Evolutionary conservation across 2,113 vertebrate genomes (phyloP), one percentile per base, ranked within the genome.

Genomic region (Macrotus californicus): DNA sequence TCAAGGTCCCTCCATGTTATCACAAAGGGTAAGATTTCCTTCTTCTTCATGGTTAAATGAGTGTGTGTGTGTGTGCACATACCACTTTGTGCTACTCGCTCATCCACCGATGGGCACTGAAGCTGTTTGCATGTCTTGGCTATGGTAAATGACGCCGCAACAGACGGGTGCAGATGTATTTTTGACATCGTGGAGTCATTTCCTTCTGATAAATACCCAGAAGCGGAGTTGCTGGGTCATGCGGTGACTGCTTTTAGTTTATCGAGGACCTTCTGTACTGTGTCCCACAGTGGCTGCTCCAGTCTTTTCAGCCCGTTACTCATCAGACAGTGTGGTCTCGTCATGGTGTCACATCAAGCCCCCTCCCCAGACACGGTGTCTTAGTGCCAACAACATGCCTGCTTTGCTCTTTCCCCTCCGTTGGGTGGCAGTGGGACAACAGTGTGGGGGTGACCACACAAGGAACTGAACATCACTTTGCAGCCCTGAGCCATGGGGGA

Each of bases 361-460:
- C 36, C 39, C 7, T 36, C 43, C 18, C 31, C 3, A 14, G 26
- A 34, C 72, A 4, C 31, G 43, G 29, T 29, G 41, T 50, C 76
- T 50, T 26, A 9, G 9, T 2, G 0, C 81, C 18, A 8, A 22
- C 26, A 26, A 34, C 34, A 26, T 24, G 3, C 3, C 1, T 2
- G n/a, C 79, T 59, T 48, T 70, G 54, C 26, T 7, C 2, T 16
- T 41, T 76, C 39, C 43, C 15, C 67, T 56, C 34, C 7, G 0
- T 9, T 34, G 31, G 46, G 26, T 31, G n/a, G 19, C 31, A 13
- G 11, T 19, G 21, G 41, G 19, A 15, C 26, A 26, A 39, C 73
- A 31, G 5, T 29, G n/a, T 29, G 2, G 43, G 52, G 1, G 16
- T 10, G 18, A 36, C n/a, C 26, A 29, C 16, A 0, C 22, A 4